phyloP scores from a whole-genome alignment of 2,797 vertebrate species.

The Novumbra hubbsi region DNA sequence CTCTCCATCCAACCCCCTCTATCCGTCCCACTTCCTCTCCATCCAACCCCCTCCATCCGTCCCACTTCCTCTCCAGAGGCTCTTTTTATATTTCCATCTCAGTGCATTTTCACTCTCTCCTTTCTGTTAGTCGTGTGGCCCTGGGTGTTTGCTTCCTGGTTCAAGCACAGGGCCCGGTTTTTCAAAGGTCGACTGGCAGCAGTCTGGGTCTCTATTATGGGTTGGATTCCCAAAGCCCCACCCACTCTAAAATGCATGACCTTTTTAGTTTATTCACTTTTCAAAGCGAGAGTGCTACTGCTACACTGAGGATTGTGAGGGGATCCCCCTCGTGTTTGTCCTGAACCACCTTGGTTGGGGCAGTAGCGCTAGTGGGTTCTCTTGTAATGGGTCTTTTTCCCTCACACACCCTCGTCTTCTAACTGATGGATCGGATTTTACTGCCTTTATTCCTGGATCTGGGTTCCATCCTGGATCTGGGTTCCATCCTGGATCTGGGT shows the following conservation, averaged over 20 bases:
- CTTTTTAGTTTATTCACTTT: no score
- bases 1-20: no score
- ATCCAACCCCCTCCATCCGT: not conserved
- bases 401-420: not conserved
- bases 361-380: not conserved
- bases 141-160: not conserved
- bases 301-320: constrained; percentile 14
- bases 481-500: no score
- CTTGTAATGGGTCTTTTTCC: not conserved
- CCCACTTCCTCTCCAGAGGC: not conserved
- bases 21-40: no score
- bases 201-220: not conserved
- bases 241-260: no score
- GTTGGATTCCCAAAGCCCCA: no score
- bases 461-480: no score
- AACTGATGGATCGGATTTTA: not conserved
- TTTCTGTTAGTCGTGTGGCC: not conserved
- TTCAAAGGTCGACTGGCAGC: not conserved
- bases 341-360: constrained; percentile 10
- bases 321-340: constrained; percentile 15
- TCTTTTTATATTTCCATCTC: not conserved
- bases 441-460: no score
- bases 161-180: no score
- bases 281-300: not conserved
- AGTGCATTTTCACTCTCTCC: not conserved